Conservation (phyloP, 2,113 vertebrate genomes). For the Malurus alboscapulatus region DNA sequence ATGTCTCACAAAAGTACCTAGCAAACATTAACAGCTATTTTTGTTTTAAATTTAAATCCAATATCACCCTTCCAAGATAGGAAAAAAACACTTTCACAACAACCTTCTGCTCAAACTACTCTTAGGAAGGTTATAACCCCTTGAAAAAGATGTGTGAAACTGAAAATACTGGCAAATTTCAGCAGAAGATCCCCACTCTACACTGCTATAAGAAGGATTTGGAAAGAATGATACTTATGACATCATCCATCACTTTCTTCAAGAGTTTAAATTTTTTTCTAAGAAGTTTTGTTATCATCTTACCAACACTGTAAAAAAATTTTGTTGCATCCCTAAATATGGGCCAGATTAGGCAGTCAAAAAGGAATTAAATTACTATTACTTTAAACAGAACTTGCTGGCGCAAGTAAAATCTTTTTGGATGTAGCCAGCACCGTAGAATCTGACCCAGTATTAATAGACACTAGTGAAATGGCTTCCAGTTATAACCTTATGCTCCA, state of each 20-base stretch:
- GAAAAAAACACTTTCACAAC: background rate
- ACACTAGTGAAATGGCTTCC: background rate
- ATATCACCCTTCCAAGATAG: background rate
- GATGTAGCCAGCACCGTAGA: background rate
- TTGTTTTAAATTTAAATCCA: background rate
- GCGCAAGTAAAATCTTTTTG: background rate
- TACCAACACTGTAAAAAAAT: background rate
- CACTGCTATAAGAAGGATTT: background rate
- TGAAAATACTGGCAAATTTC: background rate
- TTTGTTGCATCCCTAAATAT: background rate
- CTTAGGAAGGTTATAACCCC: background rate
- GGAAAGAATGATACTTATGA: background rate
- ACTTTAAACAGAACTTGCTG: background rate
- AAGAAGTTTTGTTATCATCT: background rate
- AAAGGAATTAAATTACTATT: background rate
- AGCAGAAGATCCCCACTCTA: background rate
- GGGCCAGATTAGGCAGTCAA: background rate
- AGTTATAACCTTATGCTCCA: background rate
- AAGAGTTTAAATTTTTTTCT: background rate
- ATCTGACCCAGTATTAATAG: constrained; percentile 10
- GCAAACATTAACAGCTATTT: background rate
- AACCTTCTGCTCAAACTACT: background rate
- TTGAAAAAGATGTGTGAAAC: background rate
- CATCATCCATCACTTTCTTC: constrained; percentile 20
- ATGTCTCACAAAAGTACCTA: background rate